These are phyloP conservation scores for Cirrhinus mrigala DNA, from an alignment of 2,797 vertebrate species.

Conservation along the genomic window DNA sequence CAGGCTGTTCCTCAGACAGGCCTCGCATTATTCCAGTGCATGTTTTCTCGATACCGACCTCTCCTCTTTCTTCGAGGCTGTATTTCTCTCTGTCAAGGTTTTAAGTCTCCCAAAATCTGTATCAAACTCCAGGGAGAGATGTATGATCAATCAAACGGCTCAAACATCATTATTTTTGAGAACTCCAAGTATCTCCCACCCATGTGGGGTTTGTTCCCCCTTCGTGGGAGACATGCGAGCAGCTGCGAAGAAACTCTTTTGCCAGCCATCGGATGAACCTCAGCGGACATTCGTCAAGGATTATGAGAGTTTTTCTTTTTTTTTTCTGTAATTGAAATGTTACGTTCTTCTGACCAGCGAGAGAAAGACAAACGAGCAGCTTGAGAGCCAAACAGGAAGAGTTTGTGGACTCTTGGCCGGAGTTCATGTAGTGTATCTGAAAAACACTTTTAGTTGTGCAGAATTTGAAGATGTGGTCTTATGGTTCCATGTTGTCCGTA, in stretches of 20 bases:
- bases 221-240: constrained; percentile 21
- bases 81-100: constrained; percentile 51
- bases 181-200: constrained; percentile 40
- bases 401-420: constrained; percentile 62
- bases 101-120: constrained; percentile 55
- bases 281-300: constrained; percentile 34
- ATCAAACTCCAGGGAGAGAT: constrained; percentile 71
- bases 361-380: constrained; percentile 83
- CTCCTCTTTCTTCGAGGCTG: constrained; percentile 50
- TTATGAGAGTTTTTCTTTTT: constrained; percentile 24
- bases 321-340: constrained; percentile 40
- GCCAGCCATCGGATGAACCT: constrained; percentile 62
- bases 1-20: constrained; percentile 69
- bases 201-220: not conserved
- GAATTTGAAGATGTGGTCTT: constrained; percentile 76
- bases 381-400: constrained; percentile 32
- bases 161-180: constrained; percentile 27
- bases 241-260: constrained; percentile 38
- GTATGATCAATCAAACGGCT: constrained; percentile 65
- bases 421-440: not conserved
- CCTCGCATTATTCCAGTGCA: constrained; percentile 59
- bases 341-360: constrained; percentile 71
- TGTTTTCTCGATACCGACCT: constrained; percentile 40
- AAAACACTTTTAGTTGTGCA: constrained; percentile 76
- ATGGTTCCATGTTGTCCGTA: constrained; percentile 69